Conservation (phyloP, 2,113 vertebrate genomes). For the Lucifuga dentata region DNA sequence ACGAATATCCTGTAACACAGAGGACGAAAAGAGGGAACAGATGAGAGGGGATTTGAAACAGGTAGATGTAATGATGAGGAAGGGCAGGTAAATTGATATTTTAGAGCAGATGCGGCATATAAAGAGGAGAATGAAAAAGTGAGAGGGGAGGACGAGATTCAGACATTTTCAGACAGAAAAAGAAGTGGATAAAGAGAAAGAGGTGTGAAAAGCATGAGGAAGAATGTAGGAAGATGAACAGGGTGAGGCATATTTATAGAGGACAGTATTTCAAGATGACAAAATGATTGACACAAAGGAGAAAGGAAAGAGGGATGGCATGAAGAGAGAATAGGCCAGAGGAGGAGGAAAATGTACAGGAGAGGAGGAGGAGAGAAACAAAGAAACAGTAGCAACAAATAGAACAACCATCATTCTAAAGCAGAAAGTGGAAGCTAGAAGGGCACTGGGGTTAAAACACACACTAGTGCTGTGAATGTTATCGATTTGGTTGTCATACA, state of each 20-base stretch:
- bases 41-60: conserved; percentile 28
- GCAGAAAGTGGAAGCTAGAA: neutral
- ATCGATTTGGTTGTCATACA: conserved; percentile 1
- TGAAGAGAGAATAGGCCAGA: neutral
- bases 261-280: conserved; percentile 2
- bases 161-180: conserved; percentile 13
- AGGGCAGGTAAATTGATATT: conserved; percentile 44
- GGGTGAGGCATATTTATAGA: conserved; percentile 9
- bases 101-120: conserved; percentile 11
- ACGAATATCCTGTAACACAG: conserved; percentile 92
- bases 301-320: neutral
- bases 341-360: neutral
- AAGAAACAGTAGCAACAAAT: neutral
- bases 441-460: no score
- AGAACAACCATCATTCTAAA: neutral
- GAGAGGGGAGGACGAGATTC: neutral
- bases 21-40: conserved; percentile 33
- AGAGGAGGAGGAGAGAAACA: neutral
- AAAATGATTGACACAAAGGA: conserved; percentile 17
- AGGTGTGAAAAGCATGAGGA: conserved; percentile 3
- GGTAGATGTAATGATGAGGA: conserved; percentile 25
- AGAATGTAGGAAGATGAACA: conserved; percentile 5
- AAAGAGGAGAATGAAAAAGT: neutral
- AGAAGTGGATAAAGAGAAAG: neutral
- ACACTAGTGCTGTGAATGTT: neutral